phyloP scores from a whole-genome alignment of 2,113 vertebrate genomes.

The Pampusana beccarii region DNA sequence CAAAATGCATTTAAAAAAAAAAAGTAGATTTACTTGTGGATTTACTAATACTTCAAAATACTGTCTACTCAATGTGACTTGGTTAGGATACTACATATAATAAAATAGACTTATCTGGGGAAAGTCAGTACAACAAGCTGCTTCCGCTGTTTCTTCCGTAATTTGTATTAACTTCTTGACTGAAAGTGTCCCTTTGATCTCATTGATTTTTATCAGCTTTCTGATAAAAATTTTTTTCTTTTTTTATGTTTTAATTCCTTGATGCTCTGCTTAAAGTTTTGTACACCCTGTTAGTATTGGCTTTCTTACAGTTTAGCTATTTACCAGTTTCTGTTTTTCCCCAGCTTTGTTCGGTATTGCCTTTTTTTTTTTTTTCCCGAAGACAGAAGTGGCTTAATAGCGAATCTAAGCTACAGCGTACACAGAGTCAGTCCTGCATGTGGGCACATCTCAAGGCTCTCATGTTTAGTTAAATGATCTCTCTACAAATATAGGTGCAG shows the following conservation, averaged over 20 bases:
- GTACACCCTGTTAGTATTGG: background rate
- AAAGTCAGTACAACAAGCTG: background rate
- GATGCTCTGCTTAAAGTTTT: background rate
- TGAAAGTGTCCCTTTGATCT: background rate
- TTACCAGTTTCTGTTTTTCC: background rate
- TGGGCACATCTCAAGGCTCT: background rate
- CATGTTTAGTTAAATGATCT: background rate
- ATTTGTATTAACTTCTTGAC: background rate
- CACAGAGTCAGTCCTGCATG: background rate
- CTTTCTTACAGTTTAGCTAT: background rate
- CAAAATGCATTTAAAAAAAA: background rate
- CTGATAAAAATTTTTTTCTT: too few relatives aligned
- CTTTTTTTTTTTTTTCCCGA: background rate
- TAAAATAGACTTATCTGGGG: background rate
- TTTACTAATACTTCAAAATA: background rate
- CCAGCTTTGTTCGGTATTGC: background rate
- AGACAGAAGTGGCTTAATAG: background rate
- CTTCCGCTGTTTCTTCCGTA: background rate
- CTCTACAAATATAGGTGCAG: background rate
- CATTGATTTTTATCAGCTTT: background rate
- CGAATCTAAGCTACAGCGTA: background rate
- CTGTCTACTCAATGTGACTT: background rate
- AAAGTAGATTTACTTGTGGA: background rate
- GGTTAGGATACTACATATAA: background rate
- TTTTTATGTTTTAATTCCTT: background rate